Evolutionary conservation across 1,140 invertebrate genomes (phyloP), one percentile per base, ranked within the genome.

Genomic region (Popillia japonica): DNA sequence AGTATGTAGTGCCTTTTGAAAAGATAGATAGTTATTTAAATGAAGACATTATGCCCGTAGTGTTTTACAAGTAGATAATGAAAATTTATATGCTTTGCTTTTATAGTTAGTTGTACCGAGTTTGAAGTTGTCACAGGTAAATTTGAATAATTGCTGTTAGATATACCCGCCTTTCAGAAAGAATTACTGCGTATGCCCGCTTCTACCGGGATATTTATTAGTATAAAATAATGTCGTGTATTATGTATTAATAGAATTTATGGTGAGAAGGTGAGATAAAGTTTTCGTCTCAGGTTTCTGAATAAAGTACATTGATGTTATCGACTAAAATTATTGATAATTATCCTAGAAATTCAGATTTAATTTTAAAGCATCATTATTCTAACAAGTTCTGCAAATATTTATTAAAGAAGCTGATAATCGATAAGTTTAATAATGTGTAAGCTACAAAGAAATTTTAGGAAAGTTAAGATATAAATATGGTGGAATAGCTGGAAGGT

Each of bases 81-180:
- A 68, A 68, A 68, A 68, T 68, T 68, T 68, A 68, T 68, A 68
- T 68, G 61, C 61, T 68, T 68, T 68, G 61, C 61, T 68, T 68
- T 68, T 34, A 27, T 23, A 68, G 17, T 17, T 68, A 68, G 61
- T 68, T 68, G 11, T 68, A 68, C 8, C 10, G 22, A 34, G 27
- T 17, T 68, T 68, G 22, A 27, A 68, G 61, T 34, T 68, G 61
- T 68, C 61, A 22, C 61, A 27, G 61, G 61, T 23, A 68, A 27
- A 23, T 68, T 68, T 68, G 61, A 68, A 68, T 68, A 68, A 68
- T 68, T 68, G 61, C 61, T 14, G 10, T 34, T 27, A 22, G 61
- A 14, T 68, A 55, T 14, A 22, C 22, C 22, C 22, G 22, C 7
- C 22, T 27, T 7, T 68, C 10, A 22, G 20, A 68, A 68, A 68